Evolutionary conservation across 2,888 invertebrate genomes (phyloP).

Genomic region (Nudaria mundana): DNA sequence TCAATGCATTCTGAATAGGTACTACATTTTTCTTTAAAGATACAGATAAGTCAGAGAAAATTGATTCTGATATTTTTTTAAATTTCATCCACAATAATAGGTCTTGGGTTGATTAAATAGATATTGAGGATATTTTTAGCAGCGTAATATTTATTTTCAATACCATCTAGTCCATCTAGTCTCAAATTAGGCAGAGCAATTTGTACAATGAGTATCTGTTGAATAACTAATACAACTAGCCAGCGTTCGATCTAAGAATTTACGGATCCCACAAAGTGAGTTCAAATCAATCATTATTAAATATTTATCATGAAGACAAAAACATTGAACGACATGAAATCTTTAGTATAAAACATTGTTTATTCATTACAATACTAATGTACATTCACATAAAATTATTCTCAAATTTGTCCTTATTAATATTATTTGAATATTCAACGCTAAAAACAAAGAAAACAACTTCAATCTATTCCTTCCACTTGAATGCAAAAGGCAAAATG

Average conservation of each 20-base stretch:
- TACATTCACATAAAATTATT: constrained; percentile 28
- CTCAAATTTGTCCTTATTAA: constrained; percentile 31
- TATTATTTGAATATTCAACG: constrained; percentile 31
- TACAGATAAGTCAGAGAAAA: too few relatives aligned
- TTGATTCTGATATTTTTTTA: too few relatives aligned
- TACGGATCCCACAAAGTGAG: too few relatives aligned
- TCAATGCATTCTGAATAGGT: constrained; percentile 2
- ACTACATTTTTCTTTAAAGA: too few relatives aligned
- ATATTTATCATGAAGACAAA: constrained; percentile 8
- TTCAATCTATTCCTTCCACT: constrained; percentile 36
- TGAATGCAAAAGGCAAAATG: constrained; percentile 33
- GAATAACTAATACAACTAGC: too few relatives aligned
- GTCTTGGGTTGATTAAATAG: too few relatives aligned
- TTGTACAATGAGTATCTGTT: too few relatives aligned
- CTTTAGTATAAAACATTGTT: constrained; percentile 10
- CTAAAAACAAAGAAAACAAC: constrained; percentile 31
- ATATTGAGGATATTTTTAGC: too few relatives aligned
- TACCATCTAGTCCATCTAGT: too few relatives aligned
- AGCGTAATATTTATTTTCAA: too few relatives aligned
- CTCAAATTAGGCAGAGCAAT: too few relatives aligned
- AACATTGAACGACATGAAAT: constrained; percentile 11
- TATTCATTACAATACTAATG: constrained; percentile 19
- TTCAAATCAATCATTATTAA: constrained; percentile 14
- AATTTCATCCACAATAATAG: constrained; percentile 7
- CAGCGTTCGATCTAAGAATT: too few relatives aligned